Conservation (phyloP, 92 coral and sea anemone genomes). For the Nematostella vectensis region DNA sequence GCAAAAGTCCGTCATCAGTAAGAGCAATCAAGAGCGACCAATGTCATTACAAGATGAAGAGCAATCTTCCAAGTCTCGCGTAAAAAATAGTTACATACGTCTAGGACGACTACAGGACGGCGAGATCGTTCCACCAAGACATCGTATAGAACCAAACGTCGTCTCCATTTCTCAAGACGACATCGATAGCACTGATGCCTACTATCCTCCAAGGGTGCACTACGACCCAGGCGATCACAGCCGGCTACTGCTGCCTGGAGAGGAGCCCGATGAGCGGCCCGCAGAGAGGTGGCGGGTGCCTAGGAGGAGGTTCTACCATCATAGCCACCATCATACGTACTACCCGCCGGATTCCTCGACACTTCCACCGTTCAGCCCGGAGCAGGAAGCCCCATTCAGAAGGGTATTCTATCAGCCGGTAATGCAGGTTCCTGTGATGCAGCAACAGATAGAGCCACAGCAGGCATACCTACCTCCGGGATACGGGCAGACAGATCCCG, state of each 20-base stretch:
- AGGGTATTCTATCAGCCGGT: slow-evolving; percentile 16
- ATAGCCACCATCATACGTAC: slow-evolving; percentile 2
- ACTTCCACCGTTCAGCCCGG: slow-evolving; percentile 2
- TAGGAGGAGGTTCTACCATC: slow-evolving; percentile 2
- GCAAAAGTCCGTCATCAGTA: neutral
- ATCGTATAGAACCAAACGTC: slow-evolving; percentile 23
- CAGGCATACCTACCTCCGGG: slow-evolving; percentile 2
- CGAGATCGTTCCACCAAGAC: slow-evolving; percentile 11
- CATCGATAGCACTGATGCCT: slow-evolving; percentile 3
- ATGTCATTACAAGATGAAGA: neutral
- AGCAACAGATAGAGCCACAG: slow-evolving; percentile 1
- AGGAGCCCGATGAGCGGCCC: slow-evolving; percentile 4
- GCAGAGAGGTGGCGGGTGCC: slow-evolving; percentile 9
- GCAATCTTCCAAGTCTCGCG: slow-evolving; percentile 5
- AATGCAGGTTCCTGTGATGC: slow-evolving; percentile 22
- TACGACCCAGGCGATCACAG: slow-evolving; percentile 18
- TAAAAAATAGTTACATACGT: slow-evolving; percentile 15
- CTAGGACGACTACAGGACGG: slow-evolving; percentile 19
- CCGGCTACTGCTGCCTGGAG: slow-evolving; percentile 8
- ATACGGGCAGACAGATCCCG: neutral
- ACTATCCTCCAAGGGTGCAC: neutral
- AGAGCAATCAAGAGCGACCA: neutral
- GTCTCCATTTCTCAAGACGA: slow-evolving; percentile 38
- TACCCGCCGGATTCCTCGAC: too few species aligned
- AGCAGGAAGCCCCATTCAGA: neutral